phyloP scores from a whole-genome alignment of 2,113 vertebrate species.

The Melanostigma gelatinosum region DNA sequence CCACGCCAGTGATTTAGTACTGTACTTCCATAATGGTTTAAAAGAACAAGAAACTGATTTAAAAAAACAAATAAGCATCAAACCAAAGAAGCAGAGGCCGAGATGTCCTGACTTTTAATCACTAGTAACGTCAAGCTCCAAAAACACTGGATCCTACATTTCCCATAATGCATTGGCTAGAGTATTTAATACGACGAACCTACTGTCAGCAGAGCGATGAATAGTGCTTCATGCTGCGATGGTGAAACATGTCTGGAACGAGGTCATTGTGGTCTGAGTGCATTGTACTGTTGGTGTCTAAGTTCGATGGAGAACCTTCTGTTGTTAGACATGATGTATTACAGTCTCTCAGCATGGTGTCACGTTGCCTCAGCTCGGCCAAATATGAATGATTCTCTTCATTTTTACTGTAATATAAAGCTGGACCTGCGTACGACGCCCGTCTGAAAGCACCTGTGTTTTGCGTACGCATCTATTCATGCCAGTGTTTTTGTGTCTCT shows the following conservation, averaged over 20 bases:
- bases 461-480: neutral
- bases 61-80: neutral
- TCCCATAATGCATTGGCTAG: neutral
- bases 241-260: neutral
- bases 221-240: neutral
- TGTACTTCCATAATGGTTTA: neutral
- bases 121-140: too few species aligned
- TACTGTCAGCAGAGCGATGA: neutral
- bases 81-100: neutral
- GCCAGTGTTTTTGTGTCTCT: conserved; percentile 4
- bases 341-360: neutral
- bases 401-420: neutral
- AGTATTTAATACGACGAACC: neutral
- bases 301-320: neutral
- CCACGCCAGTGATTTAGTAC: neutral
- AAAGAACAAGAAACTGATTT: neutral
- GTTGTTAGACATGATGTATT: conserved; percentile 1
- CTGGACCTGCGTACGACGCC: neutral
- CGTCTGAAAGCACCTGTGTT: neutral
- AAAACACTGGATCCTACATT: neutral
- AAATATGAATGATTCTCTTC: neutral
- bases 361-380: too few species aligned
- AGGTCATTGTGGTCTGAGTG: neutral
- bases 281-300: neutral
- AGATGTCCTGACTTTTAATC: neutral